These are phyloP conservation scores for Melopsittacus undulatus DNA, from an alignment of 2,797 vertebrate species.

Conservation along the genomic window DNA sequence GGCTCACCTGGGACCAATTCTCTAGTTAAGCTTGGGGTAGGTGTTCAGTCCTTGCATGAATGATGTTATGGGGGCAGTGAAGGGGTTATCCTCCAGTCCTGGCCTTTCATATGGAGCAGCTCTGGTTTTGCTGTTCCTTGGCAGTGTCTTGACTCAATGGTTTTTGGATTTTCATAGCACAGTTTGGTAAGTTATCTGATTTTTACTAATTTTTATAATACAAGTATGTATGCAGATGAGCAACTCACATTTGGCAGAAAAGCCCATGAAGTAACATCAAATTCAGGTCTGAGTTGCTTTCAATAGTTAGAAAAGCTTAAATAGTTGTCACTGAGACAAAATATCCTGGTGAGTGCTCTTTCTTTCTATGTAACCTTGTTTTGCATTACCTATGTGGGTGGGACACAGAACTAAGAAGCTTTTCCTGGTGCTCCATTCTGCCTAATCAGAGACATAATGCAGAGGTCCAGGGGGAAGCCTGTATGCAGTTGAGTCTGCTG, in stretches of 20 bases:
- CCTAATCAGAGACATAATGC: background rate
- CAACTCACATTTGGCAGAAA: background rate
- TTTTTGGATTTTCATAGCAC: background rate
- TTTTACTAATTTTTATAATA: background rate
- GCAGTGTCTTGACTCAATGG: background rate
- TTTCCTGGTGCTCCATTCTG: background rate
- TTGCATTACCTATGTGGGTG: background rate
- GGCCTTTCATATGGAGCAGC: accelerated
- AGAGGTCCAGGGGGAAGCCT: background rate
- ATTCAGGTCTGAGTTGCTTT: background rate
- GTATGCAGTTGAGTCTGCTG: background rate
- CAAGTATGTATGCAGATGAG: background rate
- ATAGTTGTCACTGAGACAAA: background rate
- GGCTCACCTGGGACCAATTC: background rate
- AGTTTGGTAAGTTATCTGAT: background rate
- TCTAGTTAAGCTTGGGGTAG: background rate
- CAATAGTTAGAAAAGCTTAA: background rate
- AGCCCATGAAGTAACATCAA: accelerated
- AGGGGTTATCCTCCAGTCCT: accelerated
- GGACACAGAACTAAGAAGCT: background rate
- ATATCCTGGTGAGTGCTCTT: background rate
- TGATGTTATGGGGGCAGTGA: background rate
- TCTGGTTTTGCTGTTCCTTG: background rate
- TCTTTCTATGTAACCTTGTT: accelerated
- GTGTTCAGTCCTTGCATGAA: accelerated